Percentiles rank a stretch among this genome's conserved stretches.
These are phyloP conservation scores for Chrysogorgia sp. DNA, from an alignment of 92 coral and sea anemone species.

Conservation along the genomic window DNA sequence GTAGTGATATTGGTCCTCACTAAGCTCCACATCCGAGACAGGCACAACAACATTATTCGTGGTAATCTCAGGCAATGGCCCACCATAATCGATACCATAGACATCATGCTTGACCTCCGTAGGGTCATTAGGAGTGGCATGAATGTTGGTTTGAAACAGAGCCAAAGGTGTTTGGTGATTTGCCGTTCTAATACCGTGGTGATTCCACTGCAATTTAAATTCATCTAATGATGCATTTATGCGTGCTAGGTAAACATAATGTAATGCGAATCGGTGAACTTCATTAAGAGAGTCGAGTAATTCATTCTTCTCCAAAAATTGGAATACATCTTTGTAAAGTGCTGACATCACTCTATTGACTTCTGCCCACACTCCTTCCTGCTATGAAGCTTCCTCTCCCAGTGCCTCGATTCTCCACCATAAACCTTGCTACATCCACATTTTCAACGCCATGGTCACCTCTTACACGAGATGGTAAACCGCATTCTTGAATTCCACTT, in stretches of 20 bases:
- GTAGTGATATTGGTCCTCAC: conserved; percentile 24
- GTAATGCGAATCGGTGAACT: no score
- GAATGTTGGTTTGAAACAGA: not conserved
- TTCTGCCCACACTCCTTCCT: no score
- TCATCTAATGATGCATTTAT: not conserved
- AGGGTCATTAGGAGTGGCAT: not conserved
- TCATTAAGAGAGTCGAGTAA: no score
- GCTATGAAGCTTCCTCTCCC: no score
- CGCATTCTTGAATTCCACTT: no score
- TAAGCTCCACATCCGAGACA: not conserved
- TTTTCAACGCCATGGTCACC: no score
- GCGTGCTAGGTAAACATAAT: not conserved
- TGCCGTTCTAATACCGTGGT: not conserved
- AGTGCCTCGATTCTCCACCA: no score
- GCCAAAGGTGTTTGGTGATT: not conserved
- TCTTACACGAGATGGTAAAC: no score
- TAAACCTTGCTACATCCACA: no score
- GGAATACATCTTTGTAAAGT: no score
- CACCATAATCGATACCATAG: not conserved
- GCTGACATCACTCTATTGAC: no score
- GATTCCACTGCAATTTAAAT: not conserved
- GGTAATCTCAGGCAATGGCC: not conserved
- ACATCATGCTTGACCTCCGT: not conserved
- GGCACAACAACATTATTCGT: conserved; percentile 13
- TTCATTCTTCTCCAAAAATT: no score